A percentile compares a stretch with the other conserved stretches of the same genome.
These are phyloP conservation scores for Kradibia gibbosae DNA, from an alignment of 1,140 invertebrate genomes.

Conservation along the genomic window DNA sequence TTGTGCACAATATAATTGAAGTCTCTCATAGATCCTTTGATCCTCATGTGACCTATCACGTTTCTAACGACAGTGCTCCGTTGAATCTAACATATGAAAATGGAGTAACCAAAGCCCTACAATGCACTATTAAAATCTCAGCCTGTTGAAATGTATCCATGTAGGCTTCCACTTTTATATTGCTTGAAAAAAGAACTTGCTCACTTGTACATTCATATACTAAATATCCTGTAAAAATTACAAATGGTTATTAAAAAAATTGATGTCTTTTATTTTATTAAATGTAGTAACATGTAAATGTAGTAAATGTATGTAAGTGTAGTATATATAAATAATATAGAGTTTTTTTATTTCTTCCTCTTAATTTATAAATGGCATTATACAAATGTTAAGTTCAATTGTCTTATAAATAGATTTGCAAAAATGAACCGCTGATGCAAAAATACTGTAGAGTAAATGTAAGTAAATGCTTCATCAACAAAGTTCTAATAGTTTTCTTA, in stretches of 20 bases:
- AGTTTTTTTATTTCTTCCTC: too few relatives aligned
- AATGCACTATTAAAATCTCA: constrained; percentile 42
- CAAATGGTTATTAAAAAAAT: background rate
- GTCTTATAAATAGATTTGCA: too few relatives aligned
- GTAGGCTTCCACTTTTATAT: constrained; percentile 36
- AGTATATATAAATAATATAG: too few relatives aligned
- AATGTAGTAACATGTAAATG: background rate
- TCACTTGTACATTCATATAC: constrained; percentile 32
- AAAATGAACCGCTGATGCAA: too few relatives aligned
- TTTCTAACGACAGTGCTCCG: constrained; percentile 46
- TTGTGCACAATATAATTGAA: background rate
- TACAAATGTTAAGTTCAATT: too few relatives aligned
- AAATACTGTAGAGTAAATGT: too few relatives aligned
- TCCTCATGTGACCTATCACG: constrained; percentile 37
- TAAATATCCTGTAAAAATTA: constrained; percentile 30
- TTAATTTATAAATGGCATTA: too few relatives aligned
- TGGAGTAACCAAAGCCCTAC: constrained; percentile 43
- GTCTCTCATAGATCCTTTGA: constrained; percentile 6
- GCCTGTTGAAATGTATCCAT: constrained; percentile 45
- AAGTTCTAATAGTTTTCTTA: too few relatives aligned
- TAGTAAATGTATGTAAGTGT: too few relatives aligned
- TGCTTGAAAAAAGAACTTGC: constrained; percentile 24
- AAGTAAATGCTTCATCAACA: too few relatives aligned
- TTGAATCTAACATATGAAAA: constrained; percentile 49
- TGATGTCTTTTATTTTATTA: background rate